Evolutionary conservation across 2,888 invertebrate genomes (phyloP), one percentile per base, ranked within the genome.

Genomic region (Trichopoda pennipes): DNA sequence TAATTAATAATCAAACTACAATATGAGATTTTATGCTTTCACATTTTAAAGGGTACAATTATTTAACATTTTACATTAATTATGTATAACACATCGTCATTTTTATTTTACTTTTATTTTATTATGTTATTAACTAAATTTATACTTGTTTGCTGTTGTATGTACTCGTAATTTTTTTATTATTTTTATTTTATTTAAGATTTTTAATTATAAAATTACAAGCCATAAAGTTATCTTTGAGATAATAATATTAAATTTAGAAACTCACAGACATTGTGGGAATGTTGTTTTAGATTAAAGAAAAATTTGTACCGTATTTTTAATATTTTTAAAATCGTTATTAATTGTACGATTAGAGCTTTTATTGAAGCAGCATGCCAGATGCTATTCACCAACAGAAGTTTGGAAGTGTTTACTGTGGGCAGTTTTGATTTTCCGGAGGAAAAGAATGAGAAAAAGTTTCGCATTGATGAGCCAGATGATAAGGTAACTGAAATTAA

Each of bases 381-480:
- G 10, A 75, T 77, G 47, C 80, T 60, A 9, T 55, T 55, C 8
- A 83, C 51, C 51, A 85, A 49, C 9, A 86, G 73, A 14, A 81
- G 63, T 84, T 80, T 74, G 38, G 85, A 70, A 53, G 85, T 69
- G 38, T 63, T 60, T 17, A 70, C 69, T 19, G 79, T 6, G 1
- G 42, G 51, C 19, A 47, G 10, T 19, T 51, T 64, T 0, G 75
- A 72, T 56, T 61, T 53, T 44, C 89, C 86, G 75, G 89, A 87
- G 47, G 88, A 87, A 77, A 90, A 89, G 84, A 88, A 88, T 70
- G 89, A 88, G 84, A 86, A 87, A 79, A 90, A 89, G 87, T 87
- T 88, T 87, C 83, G 86, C 86, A 87, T 90, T 82, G 85, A 88
- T 86, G 84, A 88, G 66, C 90, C 88, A 61, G 90, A 90, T 51